Base-by-base conservation (phyloP, 2,888 invertebrate genomes). In the Bellardia bayeri region DNA sequence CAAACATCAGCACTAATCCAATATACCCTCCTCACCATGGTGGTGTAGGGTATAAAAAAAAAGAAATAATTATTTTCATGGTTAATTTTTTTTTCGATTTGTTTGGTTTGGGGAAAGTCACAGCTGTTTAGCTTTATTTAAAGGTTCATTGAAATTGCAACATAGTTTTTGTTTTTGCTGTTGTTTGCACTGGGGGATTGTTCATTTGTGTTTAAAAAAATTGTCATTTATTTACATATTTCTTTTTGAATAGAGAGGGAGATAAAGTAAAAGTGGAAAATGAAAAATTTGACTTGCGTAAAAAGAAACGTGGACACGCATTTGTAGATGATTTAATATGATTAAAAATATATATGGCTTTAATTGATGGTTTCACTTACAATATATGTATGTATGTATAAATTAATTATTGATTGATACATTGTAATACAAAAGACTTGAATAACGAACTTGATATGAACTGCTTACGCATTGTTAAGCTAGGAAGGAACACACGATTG, bases 81-180 rank as follows among this genome's bases (percentile, higher is more conserved):
- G 11, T 72, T 72, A 16, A 3, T 14, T 37, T 72, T 54, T 72
- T 37, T 51, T 49, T 64, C 14, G 2, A 13, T 64, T 33, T 2
- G 42, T 42, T 33, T 66, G 61, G 16, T 40, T 51, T 76, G 75
- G 81, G 49, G 81, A 85, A 82, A 85, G 81, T 82, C 76, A 58
- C 82, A 85, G 37, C 54, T 85, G 82, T 82, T 82, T 69, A 85
- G 13, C 14, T 75, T 81, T 82, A 76, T 82, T 71, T 40, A 66
- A 82, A 82, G 82, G 81, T 85, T 85, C 82, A 85, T 76, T 85
- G 85, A 82, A 45, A 85, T 82, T 76, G 14, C 58, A 75, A 76
- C 54, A 14, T 8, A 42, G 49, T 13, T 63, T 49, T 45, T 68
- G 58, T 61, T 40, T 8, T 63, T 54, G 54, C 54, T n/a, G 9